Base-by-base conservation (phyloP, 2,888 invertebrate species). In the Drosophila phalerata region DNA sequence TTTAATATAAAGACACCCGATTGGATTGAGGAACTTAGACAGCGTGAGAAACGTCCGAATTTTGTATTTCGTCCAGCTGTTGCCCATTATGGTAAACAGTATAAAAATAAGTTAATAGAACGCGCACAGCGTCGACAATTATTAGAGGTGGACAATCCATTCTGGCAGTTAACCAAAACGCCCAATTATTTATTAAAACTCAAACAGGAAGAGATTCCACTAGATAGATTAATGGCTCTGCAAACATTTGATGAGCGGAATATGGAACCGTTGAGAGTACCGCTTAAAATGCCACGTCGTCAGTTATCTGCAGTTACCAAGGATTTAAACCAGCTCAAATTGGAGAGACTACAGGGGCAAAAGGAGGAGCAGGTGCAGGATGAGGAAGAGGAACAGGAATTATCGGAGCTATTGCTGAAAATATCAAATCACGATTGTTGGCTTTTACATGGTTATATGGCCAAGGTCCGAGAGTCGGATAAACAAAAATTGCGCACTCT, bases 341-440 rank as follows among this genome's bases (percentile, higher is more conserved):
- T 8, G 6, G 56, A 61, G 40, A 5, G 4, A 9, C 28, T 30
- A 10, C 34, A 69, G 10, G 6, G n/a, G 3, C 11, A 70, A 38
- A 22, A 38, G 5, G 11, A 47, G 0, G 25, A 22, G 2, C 22
- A 22, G 22, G 22, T 22, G 22, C 22, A 30, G 2, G 34, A 30
- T 1, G 22, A 10, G n/a, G 19, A 52, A 6, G 57, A 58, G 3
- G 22, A 22, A 22, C 22, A 22, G 4, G 13, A n/a, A 3, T 28
- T 19, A 8, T 2, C 30, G 3, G 63, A 70, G 2, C 9, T 76
- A 13, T 1, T 75, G 10, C 73, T 92, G 22, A 73, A 82, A 32
- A 81, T 89, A 9, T 91, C 92, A 3, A 91, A 91, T 63, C 89
- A 92, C 63, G 92, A 93, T 73, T 91, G 87, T 65, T 93, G 93